Evolutionary conservation across 2,797 vertebrate species (phyloP).

Genomic region (Thamnophis elegans): DNA sequence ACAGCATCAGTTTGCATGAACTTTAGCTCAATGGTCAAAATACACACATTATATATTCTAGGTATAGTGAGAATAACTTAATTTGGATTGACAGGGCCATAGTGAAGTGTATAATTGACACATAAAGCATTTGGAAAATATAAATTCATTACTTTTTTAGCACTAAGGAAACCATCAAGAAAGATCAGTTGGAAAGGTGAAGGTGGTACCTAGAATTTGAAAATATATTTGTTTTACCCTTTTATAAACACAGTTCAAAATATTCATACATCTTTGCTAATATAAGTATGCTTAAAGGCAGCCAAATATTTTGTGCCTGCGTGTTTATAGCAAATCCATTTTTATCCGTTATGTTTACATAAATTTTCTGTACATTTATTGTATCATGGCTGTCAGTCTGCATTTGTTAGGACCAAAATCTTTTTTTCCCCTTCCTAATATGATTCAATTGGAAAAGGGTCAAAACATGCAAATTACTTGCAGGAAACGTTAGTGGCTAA

Average conservation of each 20-base stretch:
- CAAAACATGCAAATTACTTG: constrained; percentile 52
- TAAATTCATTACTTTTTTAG: constrained; percentile 59
- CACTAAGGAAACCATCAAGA: constrained; percentile 61
- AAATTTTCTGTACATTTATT: constrained; percentile 64
- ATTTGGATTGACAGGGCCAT: constrained; percentile 50
- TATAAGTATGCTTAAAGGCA: constrained; percentile 59
- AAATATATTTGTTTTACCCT: constrained; percentile 57
- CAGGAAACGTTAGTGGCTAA: constrained; percentile 18
- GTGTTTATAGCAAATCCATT: constrained; percentile 66
- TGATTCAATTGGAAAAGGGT: constrained; percentile 53
- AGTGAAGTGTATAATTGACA: constrained; percentile 63
- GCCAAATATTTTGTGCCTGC: constrained; percentile 56
- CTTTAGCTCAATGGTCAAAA: constrained; percentile 45
- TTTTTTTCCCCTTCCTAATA: constrained; percentile 9
- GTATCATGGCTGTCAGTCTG: constrained; percentile 59
- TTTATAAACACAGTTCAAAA: constrained; percentile 65
- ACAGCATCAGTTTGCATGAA: constrained; percentile 51
- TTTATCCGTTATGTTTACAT: constrained; percentile 59
- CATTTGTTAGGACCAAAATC: constrained; percentile 60
- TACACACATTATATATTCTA: constrained; percentile 44
- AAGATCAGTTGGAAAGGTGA: constrained; percentile 55
- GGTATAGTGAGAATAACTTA: constrained; percentile 50
- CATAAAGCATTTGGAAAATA: constrained; percentile 61
- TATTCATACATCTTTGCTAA: constrained; percentile 60
- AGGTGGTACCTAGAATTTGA: constrained; percentile 58